Base-by-base conservation (phyloP, 2,797 vertebrate species). In the Chloroceryle inda region DNA sequence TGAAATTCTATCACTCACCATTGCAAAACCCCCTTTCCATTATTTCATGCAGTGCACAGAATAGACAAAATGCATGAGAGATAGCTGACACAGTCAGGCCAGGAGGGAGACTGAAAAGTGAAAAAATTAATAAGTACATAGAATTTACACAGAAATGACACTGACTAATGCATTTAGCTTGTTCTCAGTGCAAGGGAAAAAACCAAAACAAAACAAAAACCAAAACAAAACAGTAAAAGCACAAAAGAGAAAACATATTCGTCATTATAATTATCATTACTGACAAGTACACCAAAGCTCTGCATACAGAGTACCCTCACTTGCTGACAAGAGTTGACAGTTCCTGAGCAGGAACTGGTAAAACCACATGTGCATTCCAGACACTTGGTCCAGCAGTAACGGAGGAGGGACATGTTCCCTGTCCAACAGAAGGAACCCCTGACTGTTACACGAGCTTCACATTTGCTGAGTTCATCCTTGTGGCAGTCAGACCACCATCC, bases 181-280 rank as follows among this genome's bases (percentile, higher is more conserved):
- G 22, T 69, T 95, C 69, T 76, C 40, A 81, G 22, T 62, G 27
- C 13, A 86, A 78, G 14, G 24, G 26, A 59, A 71, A 88, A 85
- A 37, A 37, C 8, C 37, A 75, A 27, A 27, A 27, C 9, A 49
- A 49, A 50, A 45, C 9, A 20, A 44, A 92, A 91, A 62, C 0
- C 18, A 83, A 94, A 94, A 88, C 53, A 80, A 88, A 96, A 37
- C 21, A 0, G 0, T 72, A 84, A 35, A 9, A 78, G 42, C 53
- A 93, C n/a, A 81, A 80, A 26, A 74, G 4, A 78, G 13, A 74
- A 80, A 71, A 83, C 72, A 47, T 88, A 92, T 35, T 88, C 44
- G 93, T 90, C 88, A 93, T 92, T 94, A 91, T 53, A 82, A 44
- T 86, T 73, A 86, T 78, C 35, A 67, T 69, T 93, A 85, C 52